A percentile compares a stretch with the other conserved stretches of the same genome.
Conservation (phyloP, 2,113 vertebrate genomes). For the Cebidichthys violaceus region DNA sequence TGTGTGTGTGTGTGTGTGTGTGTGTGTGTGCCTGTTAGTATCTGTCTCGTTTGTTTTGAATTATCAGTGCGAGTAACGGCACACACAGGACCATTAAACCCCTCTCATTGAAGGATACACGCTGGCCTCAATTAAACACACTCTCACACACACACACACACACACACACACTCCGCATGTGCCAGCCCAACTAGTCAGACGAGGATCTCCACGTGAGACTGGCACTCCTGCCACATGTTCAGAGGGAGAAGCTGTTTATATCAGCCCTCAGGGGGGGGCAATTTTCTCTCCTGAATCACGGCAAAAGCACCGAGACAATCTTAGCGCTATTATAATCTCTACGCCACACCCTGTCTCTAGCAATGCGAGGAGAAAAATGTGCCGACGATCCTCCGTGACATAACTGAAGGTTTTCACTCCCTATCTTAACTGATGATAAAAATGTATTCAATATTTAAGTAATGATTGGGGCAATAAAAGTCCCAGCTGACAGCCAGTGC, state of each 20-base stretch:
- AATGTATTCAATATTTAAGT: slow-evolving; percentile 58
- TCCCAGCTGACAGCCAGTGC: slow-evolving; percentile 48
- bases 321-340: slow-evolving; percentile 49
- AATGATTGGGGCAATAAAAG: slow-evolving; percentile 53
- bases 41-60: slow-evolving; percentile 8
- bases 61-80: neutral
- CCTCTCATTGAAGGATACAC: slow-evolving; percentile 28
- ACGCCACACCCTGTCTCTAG: slow-evolving; percentile 67
- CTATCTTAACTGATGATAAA: slow-evolving; percentile 21
- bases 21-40: neutral
- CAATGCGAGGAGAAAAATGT: slow-evolving; percentile 39
- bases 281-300: slow-evolving; percentile 57
- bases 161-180: neutral
- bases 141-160: slow-evolving; percentile 18
- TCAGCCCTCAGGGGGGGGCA: slow-evolving; percentile 58
- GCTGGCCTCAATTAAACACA: slow-evolving; percentile 18
- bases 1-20: neutral
- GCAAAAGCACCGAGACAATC: slow-evolving; percentile 38
- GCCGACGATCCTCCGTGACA: slow-evolving; percentile 14
- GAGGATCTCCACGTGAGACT: slow-evolving; percentile 62
- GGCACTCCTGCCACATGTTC: slow-evolving; percentile 67
- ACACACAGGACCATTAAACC: slow-evolving; percentile 22
- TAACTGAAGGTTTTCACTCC: slow-evolving; percentile 32
- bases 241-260: slow-evolving; percentile 34
- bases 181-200: neutral